Conservation (phyloP, 2,113 vertebrate species). For the Pan paniscus region DNA sequence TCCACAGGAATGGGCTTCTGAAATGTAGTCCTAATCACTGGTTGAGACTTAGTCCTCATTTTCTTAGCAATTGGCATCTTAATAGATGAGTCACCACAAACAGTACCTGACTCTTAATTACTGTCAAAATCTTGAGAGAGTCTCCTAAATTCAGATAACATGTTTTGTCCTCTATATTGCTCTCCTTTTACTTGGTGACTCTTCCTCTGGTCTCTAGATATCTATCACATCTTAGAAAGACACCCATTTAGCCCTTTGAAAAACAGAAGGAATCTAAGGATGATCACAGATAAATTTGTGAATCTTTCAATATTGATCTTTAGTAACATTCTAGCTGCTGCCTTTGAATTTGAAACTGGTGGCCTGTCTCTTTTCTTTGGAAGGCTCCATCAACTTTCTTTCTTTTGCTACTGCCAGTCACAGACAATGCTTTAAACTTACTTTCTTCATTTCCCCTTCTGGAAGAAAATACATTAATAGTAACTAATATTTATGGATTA, state of each 20-base stretch:
- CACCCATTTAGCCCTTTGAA: not conserved
- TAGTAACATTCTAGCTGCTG: not conserved
- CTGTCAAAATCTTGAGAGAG: not conserved
- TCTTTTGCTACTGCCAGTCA: not conserved
- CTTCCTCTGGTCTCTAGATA: not conserved
- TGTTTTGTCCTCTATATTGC: not conserved
- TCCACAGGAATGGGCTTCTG: not conserved
- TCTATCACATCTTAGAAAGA: not conserved
- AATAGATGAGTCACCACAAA: not conserved
- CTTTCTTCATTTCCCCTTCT: not conserved
- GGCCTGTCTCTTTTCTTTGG: accelerated
- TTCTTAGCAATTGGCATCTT: not conserved
- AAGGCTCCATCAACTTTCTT: not conserved
- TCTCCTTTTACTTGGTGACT: not conserved
- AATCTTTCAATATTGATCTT: not conserved
- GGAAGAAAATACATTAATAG: not conserved
- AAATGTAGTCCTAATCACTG: not conserved
- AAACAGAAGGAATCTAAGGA: not conserved
- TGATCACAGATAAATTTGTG: not conserved
- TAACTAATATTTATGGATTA: not conserved
- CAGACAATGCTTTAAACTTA: not conserved
- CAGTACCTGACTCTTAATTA: not conserved
- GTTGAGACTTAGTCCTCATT: not conserved
- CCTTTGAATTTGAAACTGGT: too few relatives aligned
- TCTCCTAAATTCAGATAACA: not conserved